Evolutionary conservation across 2,888 invertebrate species (phyloP), one percentile per base, ranked within the genome.

Genomic region (Apomyelois bistriatella): DNA sequence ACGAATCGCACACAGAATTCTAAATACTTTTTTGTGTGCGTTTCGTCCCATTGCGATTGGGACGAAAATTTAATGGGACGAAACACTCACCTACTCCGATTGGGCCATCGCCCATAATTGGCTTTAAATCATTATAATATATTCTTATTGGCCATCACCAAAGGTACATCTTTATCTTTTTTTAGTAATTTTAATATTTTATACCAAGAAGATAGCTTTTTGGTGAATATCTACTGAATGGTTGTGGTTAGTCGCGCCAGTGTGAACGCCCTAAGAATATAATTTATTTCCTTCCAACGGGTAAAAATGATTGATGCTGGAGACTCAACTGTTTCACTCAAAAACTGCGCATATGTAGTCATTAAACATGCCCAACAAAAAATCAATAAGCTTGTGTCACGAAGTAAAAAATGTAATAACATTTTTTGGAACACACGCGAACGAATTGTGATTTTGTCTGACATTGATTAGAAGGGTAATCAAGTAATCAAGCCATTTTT

Each of bases 221-320:
- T 46, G 46, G 1, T 32, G 1, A n/a, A 42, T 32, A 12, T n/a
- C n/a, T 46, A 46, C 46, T 43, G 38, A 13, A 9, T 10, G 5
- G 15, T 40, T 50, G 49, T 30, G 49, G 49, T 50, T 40, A 50
- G 40, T 40, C 73, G 68, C 76, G 70, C 71, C 68, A 66, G 73
- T 70, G 65, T 74, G 74, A 38, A 40, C 50, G 32, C 13, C 50
- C 50, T 54, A 32, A 46, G 38, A 38, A 15, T 47, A 47, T 52
- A 72, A 76, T 72, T 83, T 79, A 79, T 82, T 84, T 82, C 77
- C 85, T 78, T 75, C 72, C 71, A 73, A 74, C 65, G 66, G 73
- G 84, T 79, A 79, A 84, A 82, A 72, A 78, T 87, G 86, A 88
- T 88, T 85, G 84, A 89, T 89, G 86, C 70, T 70, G 65, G 64